Percentiles rank a stretch among this genome's conserved stretches.
phyloP scores from a whole-genome alignment of 2,113 vertebrate species.

The Gymnogyps californianus region DNA sequence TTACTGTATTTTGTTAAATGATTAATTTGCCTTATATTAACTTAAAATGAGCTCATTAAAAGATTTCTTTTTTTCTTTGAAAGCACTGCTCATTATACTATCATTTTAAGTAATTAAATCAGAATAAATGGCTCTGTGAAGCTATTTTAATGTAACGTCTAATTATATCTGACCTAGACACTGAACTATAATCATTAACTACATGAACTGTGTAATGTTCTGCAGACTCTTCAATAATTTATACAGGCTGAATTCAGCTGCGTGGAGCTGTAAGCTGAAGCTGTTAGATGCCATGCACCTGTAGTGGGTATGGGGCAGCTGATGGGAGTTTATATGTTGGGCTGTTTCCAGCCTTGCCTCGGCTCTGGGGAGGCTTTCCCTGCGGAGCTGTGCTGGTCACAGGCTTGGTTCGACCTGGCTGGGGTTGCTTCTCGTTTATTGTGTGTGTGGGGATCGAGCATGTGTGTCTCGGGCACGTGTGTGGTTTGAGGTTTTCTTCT shows the following conservation, averaged over 20 bases:
- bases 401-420: rapidly evolving
- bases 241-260: constrained; percentile 76
- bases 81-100: constrained; percentile 80
- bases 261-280: constrained; percentile 26
- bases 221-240: constrained; percentile 84
- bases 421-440: neutral
- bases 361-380: rapidly evolving
- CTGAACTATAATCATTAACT: constrained; percentile 91
- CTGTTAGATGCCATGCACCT: constrained; percentile 49
- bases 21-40: constrained; percentile 79
- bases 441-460: rapidly evolving
- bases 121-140: constrained; percentile 87
- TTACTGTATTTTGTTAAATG: constrained; percentile 65
- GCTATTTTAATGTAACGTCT: constrained; percentile 87
- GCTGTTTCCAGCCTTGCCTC: neutral
- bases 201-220: constrained; percentile 88
- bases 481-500: neutral
- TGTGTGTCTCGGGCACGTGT: rapidly evolving
- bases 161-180: constrained; percentile 93
- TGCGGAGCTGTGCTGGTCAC: rapidly evolving
- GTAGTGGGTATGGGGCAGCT: neutral
- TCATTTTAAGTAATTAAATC: constrained; percentile 93
- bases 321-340: neutral
- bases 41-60: constrained; percentile 78
- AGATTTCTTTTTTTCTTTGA: constrained; percentile 74